These are phyloP conservation scores for Malacoraja senta DNA, from an alignment of 2,797 vertebrate genomes.

Conservation along the genomic window DNA sequence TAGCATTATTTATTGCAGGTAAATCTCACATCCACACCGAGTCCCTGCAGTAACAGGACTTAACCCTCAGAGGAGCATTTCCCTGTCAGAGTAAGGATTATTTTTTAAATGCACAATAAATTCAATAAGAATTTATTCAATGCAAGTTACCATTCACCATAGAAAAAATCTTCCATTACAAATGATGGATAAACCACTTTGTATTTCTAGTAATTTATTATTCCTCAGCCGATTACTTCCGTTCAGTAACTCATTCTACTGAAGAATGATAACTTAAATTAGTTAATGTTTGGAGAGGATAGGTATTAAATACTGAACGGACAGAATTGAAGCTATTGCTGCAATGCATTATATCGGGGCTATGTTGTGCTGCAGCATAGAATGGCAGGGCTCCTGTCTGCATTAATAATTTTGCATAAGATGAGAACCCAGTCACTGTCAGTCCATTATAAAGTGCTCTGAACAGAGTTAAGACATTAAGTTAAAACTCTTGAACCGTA, in stretches of 20 bases:
- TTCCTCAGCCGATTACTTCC: neutral
- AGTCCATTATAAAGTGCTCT: neutral
- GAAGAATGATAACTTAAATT: slow-evolving; percentile 24
- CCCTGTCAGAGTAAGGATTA: slow-evolving; percentile 9
- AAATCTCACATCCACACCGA: neutral
- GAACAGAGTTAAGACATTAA: neutral
- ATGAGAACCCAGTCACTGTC: neutral
- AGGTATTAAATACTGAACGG: slow-evolving; percentile 12
- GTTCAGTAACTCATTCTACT: slow-evolving; percentile 14
- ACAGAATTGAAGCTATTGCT: neutral
- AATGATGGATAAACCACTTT: slow-evolving; percentile 14
- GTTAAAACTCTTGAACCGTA: neutral
- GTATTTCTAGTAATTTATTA: slow-evolving; percentile 25
- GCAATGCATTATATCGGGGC: neutral
- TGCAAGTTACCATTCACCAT: neutral
- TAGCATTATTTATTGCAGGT: neutral
- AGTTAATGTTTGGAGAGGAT: neutral
- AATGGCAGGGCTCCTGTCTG: neutral
- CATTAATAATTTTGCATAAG: neutral
- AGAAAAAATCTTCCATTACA: neutral
- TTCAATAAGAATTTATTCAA: slow-evolving; percentile 25
- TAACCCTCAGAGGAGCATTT: slow-evolving; percentile 14
- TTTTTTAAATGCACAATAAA: slow-evolving; percentile 10
- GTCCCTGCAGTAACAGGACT: neutral
- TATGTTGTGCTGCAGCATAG: neutral